Percentiles rank a stretch among this genome's conserved stretches.
Evolutionary conservation across 2,797 vertebrate species (phyloP).

Genomic region (Salmo trutta): DNA sequence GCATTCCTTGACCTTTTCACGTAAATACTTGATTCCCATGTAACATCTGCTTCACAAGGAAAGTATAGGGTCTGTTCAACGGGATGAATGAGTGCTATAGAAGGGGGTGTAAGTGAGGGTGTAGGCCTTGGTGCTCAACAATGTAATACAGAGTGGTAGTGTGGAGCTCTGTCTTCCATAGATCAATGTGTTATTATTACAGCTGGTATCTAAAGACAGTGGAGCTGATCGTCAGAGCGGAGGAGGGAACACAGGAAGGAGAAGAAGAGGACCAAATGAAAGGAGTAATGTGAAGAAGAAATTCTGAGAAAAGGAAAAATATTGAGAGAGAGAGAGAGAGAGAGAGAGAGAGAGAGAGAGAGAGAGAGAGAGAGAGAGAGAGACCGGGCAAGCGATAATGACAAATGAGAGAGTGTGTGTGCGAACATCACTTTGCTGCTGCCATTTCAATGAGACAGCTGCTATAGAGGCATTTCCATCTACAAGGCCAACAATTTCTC

Average conservation of each 20-base stretch:
- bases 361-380: slow-evolving; percentile 8
- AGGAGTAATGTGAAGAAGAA: slow-evolving; percentile 7
- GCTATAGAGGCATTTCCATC: slow-evolving; percentile 57
- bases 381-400: slow-evolving; percentile 56
- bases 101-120: neutral
- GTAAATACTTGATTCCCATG: neutral
- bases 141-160: neutral
- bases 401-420: slow-evolving; percentile 60
- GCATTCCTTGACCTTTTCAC: neutral
- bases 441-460: slow-evolving; percentile 64
- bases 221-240: slow-evolving; percentile 15
- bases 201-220: neutral
- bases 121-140: neutral
- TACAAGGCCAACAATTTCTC: slow-evolving; percentile 61
- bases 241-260: slow-evolving; percentile 21
- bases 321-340: slow-evolving; percentile 17
- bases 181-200: neutral
- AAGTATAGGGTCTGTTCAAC: neutral
- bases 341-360: slow-evolving; percentile 10
- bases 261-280: slow-evolving; percentile 5
- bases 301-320: neutral
- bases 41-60: neutral
- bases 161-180: neutral
- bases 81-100: neutral
- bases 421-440: slow-evolving; percentile 21